Percentiles rank a stretch among this genome's conserved stretches.
These are phyloP conservation scores for Acheta domesticus DNA, from an alignment of 2,888 invertebrate genomes.

Conservation along the genomic window DNA sequence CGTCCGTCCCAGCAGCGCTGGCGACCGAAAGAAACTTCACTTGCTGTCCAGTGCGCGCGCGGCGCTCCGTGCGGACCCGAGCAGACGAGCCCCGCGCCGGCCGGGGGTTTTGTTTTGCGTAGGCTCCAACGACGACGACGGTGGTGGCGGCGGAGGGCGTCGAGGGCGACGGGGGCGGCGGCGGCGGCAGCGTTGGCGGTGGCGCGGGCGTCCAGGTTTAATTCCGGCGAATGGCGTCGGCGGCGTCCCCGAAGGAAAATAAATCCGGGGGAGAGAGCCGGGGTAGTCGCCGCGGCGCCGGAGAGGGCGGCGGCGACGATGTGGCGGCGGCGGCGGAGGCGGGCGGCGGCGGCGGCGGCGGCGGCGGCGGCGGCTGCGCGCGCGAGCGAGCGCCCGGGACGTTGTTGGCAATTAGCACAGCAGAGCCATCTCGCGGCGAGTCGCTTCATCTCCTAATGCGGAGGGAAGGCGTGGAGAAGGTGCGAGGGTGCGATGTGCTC, in stretches of 20 bases:
- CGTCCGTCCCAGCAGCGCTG: not conserved
- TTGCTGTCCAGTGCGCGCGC: not conserved
- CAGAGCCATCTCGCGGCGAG: slow-evolving; percentile 18
- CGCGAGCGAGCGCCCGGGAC: not conserved
- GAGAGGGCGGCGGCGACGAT: not conserved
- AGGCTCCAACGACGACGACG: not conserved
- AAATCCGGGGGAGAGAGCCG: slow-evolving; percentile 34
- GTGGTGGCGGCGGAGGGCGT: not conserved
- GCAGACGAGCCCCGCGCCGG: not conserved
- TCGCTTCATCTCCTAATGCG: slow-evolving; percentile 9
- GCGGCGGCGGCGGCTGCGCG: not conserved
- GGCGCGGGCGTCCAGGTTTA: slow-evolving; percentile 18
- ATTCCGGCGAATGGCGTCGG: slow-evolving; percentile 18
- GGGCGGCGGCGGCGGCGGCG: not conserved
- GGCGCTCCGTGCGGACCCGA: too few species aligned
- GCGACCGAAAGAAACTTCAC: not conserved
- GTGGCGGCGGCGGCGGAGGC: not conserved
- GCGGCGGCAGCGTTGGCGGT: not conserved
- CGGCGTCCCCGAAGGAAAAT: slow-evolving; percentile 35
- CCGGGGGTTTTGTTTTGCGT: slow-evolving; percentile 9
- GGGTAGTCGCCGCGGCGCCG: not conserved
- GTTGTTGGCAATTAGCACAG: slow-evolving; percentile 2
- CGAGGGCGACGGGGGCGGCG: not conserved
- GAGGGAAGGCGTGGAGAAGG: not conserved
- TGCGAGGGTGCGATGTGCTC: not conserved